These are phyloP conservation scores for Martes martes DNA, from an alignment of 2,113 vertebrate species.

Conservation along the genomic window DNA sequence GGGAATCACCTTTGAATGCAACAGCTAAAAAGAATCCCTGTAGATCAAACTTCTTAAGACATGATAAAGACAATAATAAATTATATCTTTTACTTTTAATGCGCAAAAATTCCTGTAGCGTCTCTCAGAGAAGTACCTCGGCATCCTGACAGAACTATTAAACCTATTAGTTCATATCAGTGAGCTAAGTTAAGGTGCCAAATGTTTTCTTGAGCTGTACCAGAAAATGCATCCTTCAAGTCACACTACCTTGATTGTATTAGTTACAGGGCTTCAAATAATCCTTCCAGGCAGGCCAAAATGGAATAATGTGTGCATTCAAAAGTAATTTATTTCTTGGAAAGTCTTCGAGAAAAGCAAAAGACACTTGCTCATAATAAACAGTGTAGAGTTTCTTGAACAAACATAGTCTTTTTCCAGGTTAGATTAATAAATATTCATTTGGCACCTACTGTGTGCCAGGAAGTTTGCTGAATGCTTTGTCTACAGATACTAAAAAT, in stretches of 20 bases:
- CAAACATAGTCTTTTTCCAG: not conserved
- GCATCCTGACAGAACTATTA: slow-evolving; percentile 51
- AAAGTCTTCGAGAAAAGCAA: not conserved
- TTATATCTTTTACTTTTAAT: not conserved
- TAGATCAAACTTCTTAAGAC: not conserved
- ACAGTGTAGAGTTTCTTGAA: not conserved
- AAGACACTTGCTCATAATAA: not conserved
- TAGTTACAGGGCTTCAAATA: not conserved
- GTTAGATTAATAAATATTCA: not conserved
- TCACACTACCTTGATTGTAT: slow-evolving; percentile 29
- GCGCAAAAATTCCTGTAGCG: not conserved
- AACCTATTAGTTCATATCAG: slow-evolving; percentile 27
- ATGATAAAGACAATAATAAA: not conserved
- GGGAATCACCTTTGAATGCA: not conserved
- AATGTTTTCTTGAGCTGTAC: slow-evolving; percentile 31
- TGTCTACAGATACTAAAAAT: not conserved
- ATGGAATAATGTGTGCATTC: slow-evolving; percentile 10
- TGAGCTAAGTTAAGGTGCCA: slow-evolving; percentile 47
- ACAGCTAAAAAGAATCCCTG: not conserved
- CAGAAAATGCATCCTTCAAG: slow-evolving; percentile 32
- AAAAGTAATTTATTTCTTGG: slow-evolving; percentile 45
- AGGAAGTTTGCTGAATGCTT: not conserved
- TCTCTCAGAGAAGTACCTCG: not conserved
- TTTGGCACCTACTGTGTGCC: not conserved
- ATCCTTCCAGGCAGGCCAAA: not conserved